Conservation (phyloP, 2,888 invertebrate genomes). For the Aspidiotus rigidus region DNA sequence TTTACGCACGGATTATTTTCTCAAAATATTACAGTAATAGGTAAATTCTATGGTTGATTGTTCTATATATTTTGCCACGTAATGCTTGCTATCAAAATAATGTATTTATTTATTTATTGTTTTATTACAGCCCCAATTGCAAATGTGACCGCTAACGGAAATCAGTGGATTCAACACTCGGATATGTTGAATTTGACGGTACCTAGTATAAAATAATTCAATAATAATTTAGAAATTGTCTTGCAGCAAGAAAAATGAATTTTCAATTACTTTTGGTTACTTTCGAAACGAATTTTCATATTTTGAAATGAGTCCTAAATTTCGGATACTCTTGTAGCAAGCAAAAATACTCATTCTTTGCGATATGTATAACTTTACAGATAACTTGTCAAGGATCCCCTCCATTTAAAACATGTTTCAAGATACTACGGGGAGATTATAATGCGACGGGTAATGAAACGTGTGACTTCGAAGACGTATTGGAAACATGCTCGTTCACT, state of each 20-base stretch:
- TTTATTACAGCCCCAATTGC: conserved; percentile 57
- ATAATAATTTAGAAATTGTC: conserved; percentile 3
- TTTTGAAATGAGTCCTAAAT: background rate
- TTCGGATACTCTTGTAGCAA: background rate
- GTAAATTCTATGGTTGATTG: conserved; percentile 45
- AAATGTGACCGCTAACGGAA: conserved; percentile 60
- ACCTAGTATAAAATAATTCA: background rate
- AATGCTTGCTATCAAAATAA: background rate
- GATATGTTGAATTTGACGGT: conserved; percentile 62
- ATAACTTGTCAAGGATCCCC: conserved; percentile 63
- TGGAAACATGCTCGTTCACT: conserved; percentile 51
- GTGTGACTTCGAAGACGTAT: conserved; percentile 45
- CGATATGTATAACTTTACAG: conserved; percentile 16
- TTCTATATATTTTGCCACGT: conserved; percentile 1
- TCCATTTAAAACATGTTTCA: conserved; percentile 62
- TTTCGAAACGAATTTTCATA: background rate
- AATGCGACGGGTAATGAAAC: conserved; percentile 59
- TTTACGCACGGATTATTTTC: conserved; percentile 66
- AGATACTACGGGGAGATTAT: conserved; percentile 52
- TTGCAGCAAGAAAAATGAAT: background rate
- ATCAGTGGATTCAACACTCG: conserved; percentile 74
- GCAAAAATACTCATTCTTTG: no score
- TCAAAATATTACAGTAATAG: conserved; percentile 55
- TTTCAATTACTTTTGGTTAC: background rate
- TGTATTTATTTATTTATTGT: conserved; percentile 29